Percentiles rank a stretch among this genome's conserved stretches.
Conservation (phyloP, 2,113 vertebrate species). For the Gambusia holbrooki region DNA sequence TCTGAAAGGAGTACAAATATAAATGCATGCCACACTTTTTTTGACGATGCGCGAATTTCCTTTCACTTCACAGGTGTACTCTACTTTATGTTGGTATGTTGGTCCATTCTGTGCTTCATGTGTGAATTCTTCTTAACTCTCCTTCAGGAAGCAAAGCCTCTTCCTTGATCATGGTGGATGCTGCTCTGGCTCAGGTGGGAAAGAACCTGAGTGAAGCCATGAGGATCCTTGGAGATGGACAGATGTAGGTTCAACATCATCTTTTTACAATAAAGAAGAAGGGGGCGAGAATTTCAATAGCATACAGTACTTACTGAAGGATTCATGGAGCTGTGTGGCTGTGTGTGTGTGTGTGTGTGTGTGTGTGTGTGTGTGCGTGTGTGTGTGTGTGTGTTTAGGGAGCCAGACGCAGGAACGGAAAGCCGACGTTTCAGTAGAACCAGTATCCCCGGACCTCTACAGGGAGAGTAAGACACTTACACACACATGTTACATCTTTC, state of each 20-base stretch:
- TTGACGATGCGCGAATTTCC: too few species aligned
- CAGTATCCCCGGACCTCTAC: constrained; percentile 93
- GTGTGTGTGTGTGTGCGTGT: not conserved
- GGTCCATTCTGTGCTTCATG: not conserved
- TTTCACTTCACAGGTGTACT: too few species aligned
- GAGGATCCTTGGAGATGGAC: constrained; percentile 89
- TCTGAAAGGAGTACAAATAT: too few species aligned
- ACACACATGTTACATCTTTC: not conserved
- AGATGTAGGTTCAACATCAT: constrained; percentile 74
- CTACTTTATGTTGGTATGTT: too few species aligned
- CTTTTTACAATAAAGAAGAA: not conserved
- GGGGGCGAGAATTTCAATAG: not conserved
- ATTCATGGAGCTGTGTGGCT: not conserved
- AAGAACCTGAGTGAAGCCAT: constrained; percentile 93
- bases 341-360: not conserved
- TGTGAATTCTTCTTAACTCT: not conserved
- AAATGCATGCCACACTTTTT: too few species aligned
- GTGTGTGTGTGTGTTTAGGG: constrained; percentile 69
- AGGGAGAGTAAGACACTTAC: constrained; percentile 85
- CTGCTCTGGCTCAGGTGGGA: constrained; percentile 89
- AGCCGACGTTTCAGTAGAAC: constrained; percentile 76
- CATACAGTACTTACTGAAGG: not conserved
- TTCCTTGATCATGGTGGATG: constrained; percentile 84
- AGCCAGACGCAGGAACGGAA: constrained; percentile 80
- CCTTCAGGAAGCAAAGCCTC: constrained; percentile 4